Conservation (phyloP, 2,113 vertebrate genomes). For the Spheniscus mendiculus region DNA sequence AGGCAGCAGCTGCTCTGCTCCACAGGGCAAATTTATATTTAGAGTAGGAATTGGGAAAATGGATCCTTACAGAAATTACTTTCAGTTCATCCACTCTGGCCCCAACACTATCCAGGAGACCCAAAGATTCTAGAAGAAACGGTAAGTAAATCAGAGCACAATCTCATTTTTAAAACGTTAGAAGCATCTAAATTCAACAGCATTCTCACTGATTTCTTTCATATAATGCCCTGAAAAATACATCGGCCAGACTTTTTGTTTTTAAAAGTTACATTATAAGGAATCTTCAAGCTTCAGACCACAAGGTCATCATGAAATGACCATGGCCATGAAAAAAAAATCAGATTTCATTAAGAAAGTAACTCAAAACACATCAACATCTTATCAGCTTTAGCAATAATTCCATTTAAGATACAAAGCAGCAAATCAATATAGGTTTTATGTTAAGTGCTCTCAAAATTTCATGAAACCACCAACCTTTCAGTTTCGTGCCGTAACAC, state of each 20-base stretch:
- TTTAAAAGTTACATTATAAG: not conserved
- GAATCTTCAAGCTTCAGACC: not conserved
- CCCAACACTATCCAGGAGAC: rapidly evolving
- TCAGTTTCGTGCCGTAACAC: not conserved
- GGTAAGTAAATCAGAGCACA: not conserved
- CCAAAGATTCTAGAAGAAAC: not conserved
- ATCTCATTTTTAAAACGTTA: not conserved
- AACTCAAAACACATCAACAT: not conserved
- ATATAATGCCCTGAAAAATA: not conserved
- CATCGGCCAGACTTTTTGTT: not conserved
- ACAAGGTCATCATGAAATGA: not conserved
- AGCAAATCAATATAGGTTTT: not conserved
- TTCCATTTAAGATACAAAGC: not conserved
- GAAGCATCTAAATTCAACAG: not conserved
- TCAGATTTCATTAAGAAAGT: not conserved
- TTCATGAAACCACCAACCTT: not conserved
- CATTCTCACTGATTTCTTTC: not conserved
- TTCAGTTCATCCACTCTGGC: not conserved
- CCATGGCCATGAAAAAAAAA: not conserved
- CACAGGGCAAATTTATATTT: not conserved
- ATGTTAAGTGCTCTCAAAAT: not conserved
- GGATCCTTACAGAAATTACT: not conserved
- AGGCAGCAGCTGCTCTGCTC: not conserved
- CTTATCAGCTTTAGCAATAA: not conserved
- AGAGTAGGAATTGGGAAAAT: not conserved